phyloP scores from a whole-genome alignment of 1,140 invertebrate genomes.

The Cryptotermes secundus region DNA sequence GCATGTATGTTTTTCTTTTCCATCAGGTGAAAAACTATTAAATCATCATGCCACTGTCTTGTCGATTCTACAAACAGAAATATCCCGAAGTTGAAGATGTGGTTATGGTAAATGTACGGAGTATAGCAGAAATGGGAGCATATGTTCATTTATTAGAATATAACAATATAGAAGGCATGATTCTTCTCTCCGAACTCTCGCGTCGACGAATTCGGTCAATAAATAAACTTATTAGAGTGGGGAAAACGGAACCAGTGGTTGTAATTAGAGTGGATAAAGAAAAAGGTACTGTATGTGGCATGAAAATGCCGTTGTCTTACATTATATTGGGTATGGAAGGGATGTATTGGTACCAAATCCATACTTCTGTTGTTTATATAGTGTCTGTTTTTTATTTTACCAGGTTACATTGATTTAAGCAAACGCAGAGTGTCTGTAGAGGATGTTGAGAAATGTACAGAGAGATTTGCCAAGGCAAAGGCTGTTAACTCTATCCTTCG shows the following conservation, averaged over 20 bases:
- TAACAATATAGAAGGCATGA: slow-evolving; percentile 99
- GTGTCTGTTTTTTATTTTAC: slow-evolving; percentile 18
- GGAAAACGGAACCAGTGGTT: slow-evolving; percentile 97
- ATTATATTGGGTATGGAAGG: too few relatives aligned
- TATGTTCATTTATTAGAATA: slow-evolving; percentile 98
- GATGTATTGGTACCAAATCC: not conserved
- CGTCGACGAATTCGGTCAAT: slow-evolving; percentile 98
- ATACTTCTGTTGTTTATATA: not conserved
- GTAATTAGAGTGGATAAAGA: slow-evolving; percentile 99
- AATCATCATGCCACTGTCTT: slow-evolving; percentile 82
- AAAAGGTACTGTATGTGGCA: slow-evolving; percentile 69
- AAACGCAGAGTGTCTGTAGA: slow-evolving; percentile 97
- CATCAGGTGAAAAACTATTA: not conserved
- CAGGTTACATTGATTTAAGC: slow-evolving; percentile 98
- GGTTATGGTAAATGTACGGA: slow-evolving; percentile 98
- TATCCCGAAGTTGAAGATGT: slow-evolving; percentile 99
- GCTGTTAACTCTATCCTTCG: slow-evolving; percentile 97
- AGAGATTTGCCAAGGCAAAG: slow-evolving; percentile 98
- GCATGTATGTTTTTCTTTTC: not conserved
- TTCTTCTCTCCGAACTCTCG: slow-evolving; percentile 92
- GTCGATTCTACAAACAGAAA: slow-evolving; percentile 96
- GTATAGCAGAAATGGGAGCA: slow-evolving; percentile 99
- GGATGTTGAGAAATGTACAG: slow-evolving; percentile 97
- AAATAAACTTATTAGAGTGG: slow-evolving; percentile 98
- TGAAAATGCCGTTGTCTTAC: too few relatives aligned